These are phyloP conservation scores for Dipodomys merriami DNA, from an alignment of 2,113 vertebrate genomes.

Conservation along the genomic window DNA sequence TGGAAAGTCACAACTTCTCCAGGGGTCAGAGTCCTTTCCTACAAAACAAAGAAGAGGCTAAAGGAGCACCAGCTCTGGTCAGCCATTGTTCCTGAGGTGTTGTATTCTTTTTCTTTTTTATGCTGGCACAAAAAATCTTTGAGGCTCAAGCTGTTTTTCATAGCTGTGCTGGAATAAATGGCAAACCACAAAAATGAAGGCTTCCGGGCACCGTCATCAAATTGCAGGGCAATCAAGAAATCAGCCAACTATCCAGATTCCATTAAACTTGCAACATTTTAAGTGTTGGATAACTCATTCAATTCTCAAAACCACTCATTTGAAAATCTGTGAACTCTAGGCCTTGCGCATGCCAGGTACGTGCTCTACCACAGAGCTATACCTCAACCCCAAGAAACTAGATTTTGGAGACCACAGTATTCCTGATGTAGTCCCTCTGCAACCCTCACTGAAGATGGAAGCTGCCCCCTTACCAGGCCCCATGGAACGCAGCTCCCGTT, in stretches of 20 bases:
- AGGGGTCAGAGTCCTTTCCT: neutral
- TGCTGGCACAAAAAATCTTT: conserved; percentile 63
- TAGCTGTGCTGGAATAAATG: conserved; percentile 73
- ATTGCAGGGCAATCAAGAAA: conserved; percentile 46
- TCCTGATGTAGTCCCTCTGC: neutral
- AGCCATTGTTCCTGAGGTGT: neutral
- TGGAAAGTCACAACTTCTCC: neutral
- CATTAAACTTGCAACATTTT: conserved; percentile 38
- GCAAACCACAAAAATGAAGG: conserved; percentile 80
- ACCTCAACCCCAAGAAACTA: neutral
- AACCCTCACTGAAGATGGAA: neutral
- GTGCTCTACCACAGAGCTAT: neutral
- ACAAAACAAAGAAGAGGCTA: neutral
- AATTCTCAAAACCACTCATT: neutral
- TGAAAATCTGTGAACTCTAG: neutral
- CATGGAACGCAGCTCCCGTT: neutral
- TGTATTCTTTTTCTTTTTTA: neutral
- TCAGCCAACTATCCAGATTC: neutral
- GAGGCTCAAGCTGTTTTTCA: conserved; percentile 75
- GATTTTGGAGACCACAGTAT: neutral
- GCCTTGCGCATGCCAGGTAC: neutral
- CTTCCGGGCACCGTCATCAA: conserved; percentile 66
- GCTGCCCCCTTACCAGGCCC: neutral
- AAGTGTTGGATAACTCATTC: conserved; percentile 52
- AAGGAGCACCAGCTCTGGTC: conserved; percentile 11